Base-by-base conservation (phyloP, 2,113 vertebrate species). In the Chamaetylas fuelleborni region DNA sequence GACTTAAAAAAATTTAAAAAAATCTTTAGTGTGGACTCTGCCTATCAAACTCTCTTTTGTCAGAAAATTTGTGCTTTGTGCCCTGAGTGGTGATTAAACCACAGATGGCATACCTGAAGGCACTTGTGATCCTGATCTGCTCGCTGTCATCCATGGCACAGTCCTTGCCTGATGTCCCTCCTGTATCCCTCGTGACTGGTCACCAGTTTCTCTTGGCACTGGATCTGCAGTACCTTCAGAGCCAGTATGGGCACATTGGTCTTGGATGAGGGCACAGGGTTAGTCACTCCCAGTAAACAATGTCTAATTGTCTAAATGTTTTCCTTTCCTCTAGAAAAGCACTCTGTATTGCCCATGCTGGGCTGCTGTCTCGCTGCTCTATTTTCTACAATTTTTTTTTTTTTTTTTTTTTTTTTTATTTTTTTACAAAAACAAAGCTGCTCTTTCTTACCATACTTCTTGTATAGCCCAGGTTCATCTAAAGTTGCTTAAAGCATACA, bases 241-340 rank as follows among this genome's bases (percentile, higher is more conserved):
- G 50, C 57, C 77, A 71, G 61, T 22, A 14, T 0, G 9, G 48
- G 31, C 60, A 66, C 38, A 43, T 19, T 34, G 40, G n/a, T 50
- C 45, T 76, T 56, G 64, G 28, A 8, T 92, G 76, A 96, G 72
- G 34, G 67, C 72, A 73, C 76, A 51, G 62, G 38, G 24, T 77
- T 92, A 47, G 64, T 81, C 89, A 76, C 77, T 92, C 48, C 17
- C 45, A 87, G 70, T 43, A 91, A 88, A 93, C 73, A 93, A 51
- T 48, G 61, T 38, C 65, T 76, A 72, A 81, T 86, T 95, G 86
- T 95, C 53, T 26, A 19, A 22, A 53, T 93, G 72, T 91, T 92
- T 95, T 80, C 29, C 50, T 85, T 81, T 70, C 51, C 47, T 73
- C 54, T 67, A 53, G 72, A 69, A 80, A 88, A 86, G 42, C 26